Conservation (phyloP, 2,888 invertebrate genomes). For the Xanthorhoe spadicearia region DNA sequence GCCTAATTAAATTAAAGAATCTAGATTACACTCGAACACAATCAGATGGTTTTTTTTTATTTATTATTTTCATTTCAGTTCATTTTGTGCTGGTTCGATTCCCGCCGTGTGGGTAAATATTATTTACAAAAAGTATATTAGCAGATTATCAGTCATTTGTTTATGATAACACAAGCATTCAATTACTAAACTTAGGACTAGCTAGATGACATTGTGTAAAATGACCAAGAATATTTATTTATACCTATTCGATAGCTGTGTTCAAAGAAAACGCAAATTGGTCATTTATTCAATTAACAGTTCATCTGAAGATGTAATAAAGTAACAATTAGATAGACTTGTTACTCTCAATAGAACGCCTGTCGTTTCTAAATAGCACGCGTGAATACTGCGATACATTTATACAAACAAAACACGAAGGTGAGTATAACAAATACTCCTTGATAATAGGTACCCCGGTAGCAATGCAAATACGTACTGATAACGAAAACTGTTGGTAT, state of each 20-base stretch:
- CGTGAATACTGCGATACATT: conserved; percentile 10
- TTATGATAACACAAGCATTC: too few relatives aligned
- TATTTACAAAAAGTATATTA: too few relatives aligned
- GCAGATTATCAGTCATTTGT: too few relatives aligned
- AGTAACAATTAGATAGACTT: conserved; percentile 14
- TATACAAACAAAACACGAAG: conserved; percentile 7
- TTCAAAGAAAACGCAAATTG: background rate
- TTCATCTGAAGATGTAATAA: conserved; percentile 4
- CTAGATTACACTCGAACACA: too few relatives aligned
- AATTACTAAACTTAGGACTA: too few relatives aligned
- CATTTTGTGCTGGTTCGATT: too few relatives aligned
- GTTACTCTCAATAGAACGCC: conserved; percentile 29
- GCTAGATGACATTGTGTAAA: too few relatives aligned
- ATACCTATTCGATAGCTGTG: background rate
- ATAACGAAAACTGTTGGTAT: conserved; percentile 9
- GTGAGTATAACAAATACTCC: conserved; percentile 1
- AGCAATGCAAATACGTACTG: conserved; percentile 24
- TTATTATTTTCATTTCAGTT: too few relatives aligned
- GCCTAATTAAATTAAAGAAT: too few relatives aligned
- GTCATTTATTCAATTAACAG: background rate
- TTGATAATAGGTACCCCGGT: too few relatives aligned
- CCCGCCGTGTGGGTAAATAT: too few relatives aligned
- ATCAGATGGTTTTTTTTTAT: too few relatives aligned
- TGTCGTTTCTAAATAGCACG: conserved; percentile 23
- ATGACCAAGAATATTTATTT: background rate